A percentile compares a stretch with the other conserved stretches of the same genome.
These are phyloP conservation scores for Apamea epomidion DNA, from an alignment of 2,888 invertebrate species.

Conservation along the genomic window DNA sequence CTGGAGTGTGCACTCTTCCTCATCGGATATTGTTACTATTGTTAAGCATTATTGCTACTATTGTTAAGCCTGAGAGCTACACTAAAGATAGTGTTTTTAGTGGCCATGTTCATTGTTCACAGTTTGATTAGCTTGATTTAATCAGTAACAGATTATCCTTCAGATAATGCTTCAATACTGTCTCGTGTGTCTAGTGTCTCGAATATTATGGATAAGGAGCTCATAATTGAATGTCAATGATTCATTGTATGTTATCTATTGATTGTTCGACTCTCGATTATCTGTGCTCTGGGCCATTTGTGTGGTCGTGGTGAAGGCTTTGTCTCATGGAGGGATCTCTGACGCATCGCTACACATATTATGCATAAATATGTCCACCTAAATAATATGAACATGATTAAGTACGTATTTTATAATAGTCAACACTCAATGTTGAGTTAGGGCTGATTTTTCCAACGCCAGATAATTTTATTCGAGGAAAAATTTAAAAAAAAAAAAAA, in stretches of 20 bases:
- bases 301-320: not conserved
- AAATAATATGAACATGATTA: not conserved
- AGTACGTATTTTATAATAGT: not conserved
- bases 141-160: slow-evolving; percentile 8
- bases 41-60: not conserved
- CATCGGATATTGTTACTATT: not conserved
- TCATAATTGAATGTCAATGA: slow-evolving; percentile 37
- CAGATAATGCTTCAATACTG: slow-evolving; percentile 4
- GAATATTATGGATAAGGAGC: slow-evolving; percentile 1
- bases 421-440: not conserved
- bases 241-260: slow-evolving; percentile 6
- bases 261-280: slow-evolving; percentile 16
- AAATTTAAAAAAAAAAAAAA: too few relatives aligned
- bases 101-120: not conserved
- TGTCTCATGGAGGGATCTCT: not conserved
- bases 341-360: not conserved
- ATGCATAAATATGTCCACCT: not conserved
- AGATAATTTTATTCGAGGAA: too few relatives aligned
- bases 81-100: not conserved
- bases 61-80: not conserved
- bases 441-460: too few relatives aligned
- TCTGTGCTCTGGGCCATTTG: slow-evolving; percentile 30
- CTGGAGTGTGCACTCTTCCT: not conserved
- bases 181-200: not conserved
- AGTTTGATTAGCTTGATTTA: not conserved